Evolutionary conservation across 1,140 invertebrate species (phyloP).

Genomic region (Mylabris phalerata): DNA sequence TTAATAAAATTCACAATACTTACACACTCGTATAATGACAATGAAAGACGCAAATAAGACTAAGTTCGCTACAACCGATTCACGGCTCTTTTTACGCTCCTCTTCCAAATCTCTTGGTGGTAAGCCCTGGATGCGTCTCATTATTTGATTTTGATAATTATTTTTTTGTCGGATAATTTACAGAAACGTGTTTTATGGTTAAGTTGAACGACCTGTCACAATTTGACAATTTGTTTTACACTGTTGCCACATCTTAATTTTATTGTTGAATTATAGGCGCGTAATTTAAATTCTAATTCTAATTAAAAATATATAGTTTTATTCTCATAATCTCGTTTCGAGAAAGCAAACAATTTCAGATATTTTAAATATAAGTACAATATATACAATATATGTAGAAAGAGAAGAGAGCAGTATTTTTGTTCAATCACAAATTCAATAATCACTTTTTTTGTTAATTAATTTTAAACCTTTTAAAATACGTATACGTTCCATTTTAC

Average conservation of each 20-base stretch:
- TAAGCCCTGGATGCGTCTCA: conserved; percentile 20
- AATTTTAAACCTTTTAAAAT: background rate
- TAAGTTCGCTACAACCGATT: conserved; percentile 19
- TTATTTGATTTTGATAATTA: background rate
- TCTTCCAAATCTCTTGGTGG: conserved; percentile 19
- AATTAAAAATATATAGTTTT: too few relatives aligned
- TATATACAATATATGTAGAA: background rate
- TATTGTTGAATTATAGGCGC: too few relatives aligned
- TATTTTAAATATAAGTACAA: too few relatives aligned
- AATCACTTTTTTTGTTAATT: background rate
- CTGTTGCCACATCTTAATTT: too few relatives aligned
- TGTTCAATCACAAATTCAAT: background rate
- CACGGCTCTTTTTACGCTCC: conserved; percentile 18
- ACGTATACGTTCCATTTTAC: too few relatives aligned
- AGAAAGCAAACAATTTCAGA: too few relatives aligned
- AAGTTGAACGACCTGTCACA: too few relatives aligned
- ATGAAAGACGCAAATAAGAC: conserved; percentile 16
- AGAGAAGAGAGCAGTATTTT: background rate
- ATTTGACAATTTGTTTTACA: too few relatives aligned
- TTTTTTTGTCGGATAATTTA: too few relatives aligned
- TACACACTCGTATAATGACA: conserved; percentile 14
- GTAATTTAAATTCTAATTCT: too few relatives aligned
- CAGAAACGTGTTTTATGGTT: too few relatives aligned
- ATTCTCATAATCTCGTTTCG: too few relatives aligned
- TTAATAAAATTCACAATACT: background rate